These are phyloP conservation scores for Callipepla squamata DNA, from an alignment of 2,113 vertebrate genomes.

Conservation along the genomic window DNA sequence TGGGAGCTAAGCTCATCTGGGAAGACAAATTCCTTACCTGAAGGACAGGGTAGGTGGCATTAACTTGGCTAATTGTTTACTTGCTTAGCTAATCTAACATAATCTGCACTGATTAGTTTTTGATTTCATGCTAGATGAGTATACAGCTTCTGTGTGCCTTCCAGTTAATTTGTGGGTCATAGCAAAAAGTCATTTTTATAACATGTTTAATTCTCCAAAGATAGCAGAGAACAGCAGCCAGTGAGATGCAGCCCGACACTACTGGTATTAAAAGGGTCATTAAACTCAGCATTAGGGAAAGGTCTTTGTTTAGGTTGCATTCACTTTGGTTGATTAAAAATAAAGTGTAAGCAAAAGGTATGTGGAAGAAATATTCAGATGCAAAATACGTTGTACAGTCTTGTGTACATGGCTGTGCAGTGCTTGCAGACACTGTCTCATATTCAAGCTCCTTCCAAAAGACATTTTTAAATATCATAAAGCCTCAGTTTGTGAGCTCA, in stretches of 20 bases:
- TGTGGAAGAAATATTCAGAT: not conserved
- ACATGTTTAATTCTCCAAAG: constrained; percentile 75
- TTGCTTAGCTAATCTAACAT: constrained; percentile 67
- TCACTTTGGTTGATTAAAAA: constrained; percentile 82
- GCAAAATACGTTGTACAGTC: not conserved
- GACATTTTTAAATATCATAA: not conserved
- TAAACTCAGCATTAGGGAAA: constrained; percentile 82
- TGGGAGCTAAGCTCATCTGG: not conserved
- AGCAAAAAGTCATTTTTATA: constrained; percentile 76
- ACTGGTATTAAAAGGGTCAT: constrained; percentile 89
- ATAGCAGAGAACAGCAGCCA: constrained; percentile 72
- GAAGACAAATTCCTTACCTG: constrained; percentile 52
- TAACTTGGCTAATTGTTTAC: constrained; percentile 70
- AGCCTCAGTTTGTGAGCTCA: not conserved
- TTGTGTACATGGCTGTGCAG: rapidly evolving
- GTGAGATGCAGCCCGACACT: constrained; percentile 73
- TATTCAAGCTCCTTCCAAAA: not conserved
- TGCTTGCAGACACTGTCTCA: not conserved
- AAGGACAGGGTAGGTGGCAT: constrained; percentile 69
- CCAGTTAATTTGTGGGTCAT: constrained; percentile 76
- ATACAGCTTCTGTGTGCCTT: constrained; percentile 67
- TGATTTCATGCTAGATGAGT: constrained; percentile 79
- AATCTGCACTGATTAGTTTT: constrained; percentile 70
- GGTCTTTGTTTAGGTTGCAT: constrained; percentile 82
- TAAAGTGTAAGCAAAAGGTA: constrained; percentile 80